phyloP scores from a whole-genome alignment of 2,113 vertebrate species.

The Pteronura brasiliensis region DNA sequence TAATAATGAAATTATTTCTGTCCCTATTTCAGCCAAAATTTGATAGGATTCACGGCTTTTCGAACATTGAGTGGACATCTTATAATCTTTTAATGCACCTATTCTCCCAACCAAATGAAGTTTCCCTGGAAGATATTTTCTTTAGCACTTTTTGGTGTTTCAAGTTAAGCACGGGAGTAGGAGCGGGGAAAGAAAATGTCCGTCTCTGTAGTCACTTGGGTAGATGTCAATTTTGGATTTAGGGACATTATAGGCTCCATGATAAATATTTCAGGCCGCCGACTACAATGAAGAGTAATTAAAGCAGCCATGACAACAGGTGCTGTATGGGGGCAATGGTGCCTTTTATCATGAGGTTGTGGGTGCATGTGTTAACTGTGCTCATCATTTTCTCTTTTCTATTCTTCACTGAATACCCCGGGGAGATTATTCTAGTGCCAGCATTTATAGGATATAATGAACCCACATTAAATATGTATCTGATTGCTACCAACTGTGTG shows the following conservation, averaged over 20 bases:
- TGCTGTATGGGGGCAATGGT: slow-evolving; percentile 83
- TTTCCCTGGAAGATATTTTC: background rate
- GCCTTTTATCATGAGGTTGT: slow-evolving; percentile 86
- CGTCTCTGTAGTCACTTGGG: slow-evolving; percentile 41
- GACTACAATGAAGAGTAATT: slow-evolving; percentile 90
- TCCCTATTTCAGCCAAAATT: background rate
- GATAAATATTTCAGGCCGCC: slow-evolving; percentile 90
- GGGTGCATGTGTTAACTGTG: slow-evolving; percentile 81
- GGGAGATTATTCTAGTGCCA: slow-evolving; percentile 83
- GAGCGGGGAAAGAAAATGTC: background rate
- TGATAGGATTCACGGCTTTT: background rate
- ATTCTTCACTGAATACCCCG: slow-evolving; percentile 82
- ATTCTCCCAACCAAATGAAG: background rate
- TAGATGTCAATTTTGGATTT: slow-evolving; percentile 82
- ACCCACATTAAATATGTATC: slow-evolving; percentile 89
- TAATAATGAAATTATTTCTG: slow-evolving; percentile 22
- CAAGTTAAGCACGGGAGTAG: background rate
- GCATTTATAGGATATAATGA: slow-evolving; percentile 86
- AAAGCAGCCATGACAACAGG: slow-evolving; percentile 87
- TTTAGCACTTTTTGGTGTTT: slow-evolving; percentile 28
- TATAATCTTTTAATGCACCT: background rate
- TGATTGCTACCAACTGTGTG: slow-evolving; percentile 76
- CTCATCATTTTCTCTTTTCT: slow-evolving; percentile 83
- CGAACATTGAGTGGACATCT: background rate
- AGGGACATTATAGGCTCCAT: slow-evolving; percentile 83